Evolutionary conservation across 2,888 invertebrate species (phyloP).

Genomic region (Sinhomidia bicolor): DNA sequence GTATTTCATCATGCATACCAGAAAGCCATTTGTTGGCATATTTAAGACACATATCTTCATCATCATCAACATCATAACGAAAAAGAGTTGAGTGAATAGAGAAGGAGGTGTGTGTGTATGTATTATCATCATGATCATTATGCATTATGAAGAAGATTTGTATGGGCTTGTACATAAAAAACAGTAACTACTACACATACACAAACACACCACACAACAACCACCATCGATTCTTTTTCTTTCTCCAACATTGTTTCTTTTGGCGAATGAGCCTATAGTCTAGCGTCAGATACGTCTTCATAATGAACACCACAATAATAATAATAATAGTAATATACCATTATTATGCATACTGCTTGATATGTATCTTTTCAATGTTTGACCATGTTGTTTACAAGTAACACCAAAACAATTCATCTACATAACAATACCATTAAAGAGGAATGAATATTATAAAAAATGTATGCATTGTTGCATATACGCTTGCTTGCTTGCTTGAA

Average conservation of each 20-base stretch:
- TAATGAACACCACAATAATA: slow-evolving; percentile 52
- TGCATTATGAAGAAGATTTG: slow-evolving; percentile 41
- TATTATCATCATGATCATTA: slow-evolving; percentile 17
- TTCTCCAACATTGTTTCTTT: slow-evolving; percentile 18
- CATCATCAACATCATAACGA: slow-evolving; percentile 24
- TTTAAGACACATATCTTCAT: slow-evolving; percentile 31
- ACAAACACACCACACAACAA: not conserved
- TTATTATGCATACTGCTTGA: slow-evolving; percentile 46
- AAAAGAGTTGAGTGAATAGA: slow-evolving; percentile 39
- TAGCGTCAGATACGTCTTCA: slow-evolving; percentile 59
- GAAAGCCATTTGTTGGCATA: slow-evolving; percentile 40
- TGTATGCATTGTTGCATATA: not conserved
- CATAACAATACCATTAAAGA: slow-evolving; percentile 58
- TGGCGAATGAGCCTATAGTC: not conserved
- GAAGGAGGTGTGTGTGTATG: slow-evolving; percentile 46
- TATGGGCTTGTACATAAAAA: not conserved
- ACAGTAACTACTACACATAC: not conserved
- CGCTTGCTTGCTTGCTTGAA: slow-evolving; percentile 13
- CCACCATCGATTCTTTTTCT: not conserved
- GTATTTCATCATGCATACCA: slow-evolving; percentile 38
- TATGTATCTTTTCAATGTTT: slow-evolving; percentile 59
- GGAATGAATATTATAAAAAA: slow-evolving; percentile 52
- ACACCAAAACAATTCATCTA: slow-evolving; percentile 63
- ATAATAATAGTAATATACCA: no score
- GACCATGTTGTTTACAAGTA: slow-evolving; percentile 54